Percentiles rank a stretch among this genome's conserved stretches.
These are phyloP conservation scores for Drosophila putrida DNA, from an alignment of 2,888 invertebrate genomes.

Conservation along the genomic window DNA sequence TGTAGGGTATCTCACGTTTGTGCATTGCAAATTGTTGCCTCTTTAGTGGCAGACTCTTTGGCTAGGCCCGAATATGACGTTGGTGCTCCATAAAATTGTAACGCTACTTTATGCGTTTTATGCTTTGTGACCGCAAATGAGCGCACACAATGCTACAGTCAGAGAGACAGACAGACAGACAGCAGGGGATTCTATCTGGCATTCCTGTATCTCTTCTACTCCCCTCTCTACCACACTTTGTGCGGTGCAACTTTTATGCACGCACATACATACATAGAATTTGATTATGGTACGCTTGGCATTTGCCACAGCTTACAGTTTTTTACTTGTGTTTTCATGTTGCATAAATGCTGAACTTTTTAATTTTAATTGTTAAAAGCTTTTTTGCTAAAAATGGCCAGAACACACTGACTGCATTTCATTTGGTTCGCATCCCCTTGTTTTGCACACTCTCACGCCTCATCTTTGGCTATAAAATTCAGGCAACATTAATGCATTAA, in stretches of 20 bases:
- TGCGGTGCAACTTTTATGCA: conserved; percentile 61
- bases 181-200: conserved; percentile 25
- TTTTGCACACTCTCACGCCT: neutral
- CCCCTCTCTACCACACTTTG: neutral
- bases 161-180: conserved; percentile 11
- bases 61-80: conserved; percentile 58
- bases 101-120: conserved; percentile 81
- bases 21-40: neutral
- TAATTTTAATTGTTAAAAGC: conserved; percentile 82
- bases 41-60: conserved; percentile 26
- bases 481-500: conserved; percentile 76
- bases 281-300: conserved; percentile 69
- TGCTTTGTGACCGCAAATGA: conserved; percentile 82
- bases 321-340: conserved; percentile 40
- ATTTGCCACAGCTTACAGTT: conserved; percentile 43
- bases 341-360: conserved; percentile 79
- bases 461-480: conserved; percentile 56
- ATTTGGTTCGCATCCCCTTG: neutral
- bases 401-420: conserved; percentile 47
- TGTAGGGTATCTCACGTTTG: conserved; percentile 17
- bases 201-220: neutral
- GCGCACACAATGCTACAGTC: conserved; percentile 59
- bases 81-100: conserved; percentile 78
- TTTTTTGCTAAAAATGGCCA: conserved; percentile 63
- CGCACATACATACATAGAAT: conserved; percentile 48